Base-by-base conservation (phyloP, 30 jellyfish, hydroid and myxozoan species). In the Turritopsis rubra region DNA sequence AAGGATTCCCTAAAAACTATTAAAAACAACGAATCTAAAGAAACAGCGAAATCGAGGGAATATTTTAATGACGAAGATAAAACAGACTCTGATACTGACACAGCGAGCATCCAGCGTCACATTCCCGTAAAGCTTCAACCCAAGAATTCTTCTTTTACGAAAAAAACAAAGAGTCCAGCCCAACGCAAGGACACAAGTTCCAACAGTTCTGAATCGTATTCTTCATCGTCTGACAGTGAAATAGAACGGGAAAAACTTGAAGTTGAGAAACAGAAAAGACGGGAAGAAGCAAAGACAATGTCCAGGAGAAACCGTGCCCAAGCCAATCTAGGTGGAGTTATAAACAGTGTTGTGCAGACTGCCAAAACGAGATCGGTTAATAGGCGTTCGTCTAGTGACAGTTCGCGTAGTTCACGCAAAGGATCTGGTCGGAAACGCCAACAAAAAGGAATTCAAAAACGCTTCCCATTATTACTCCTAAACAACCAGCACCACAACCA, bases 161-260 rank as follows among this genome's bases (percentile, higher is more conserved):
- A 68, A 19, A 68, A 68, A 74, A 23, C 82, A 21, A 74, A 74
- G 41, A 29, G 65, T n/a, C 82, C 16, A 74, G 41, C 17, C 72
- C 82, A 26, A 41, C 65, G 65, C 0, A 74, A 29, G 72, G 24
- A 41, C 9, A 74, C 65, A 29, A 21, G 27, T 72, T 68, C 77
- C 16, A 68, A n/a, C 30, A n/a, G 31, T n/a, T n/a, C 28, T 75
- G 52, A 18, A 23, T 20, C 24, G 30, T 41, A 41, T 41, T 41
- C 60, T 41, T 82, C 85, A 82, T 82, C 88, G 41, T 65, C 86
- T 16, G 88, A 82, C 25, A 82, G 88, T 28, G 88, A 82, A 22
- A 24, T 75, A 8, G 86, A 65, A 72, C 5, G 16, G 24, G 88
- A 82, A 82, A 82, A 82, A 19, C 88, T 20, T 28, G 66, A 82